phyloP scores from a whole-genome alignment of 1,140 invertebrate species.

The Trialeurodes vaporariorum region DNA sequence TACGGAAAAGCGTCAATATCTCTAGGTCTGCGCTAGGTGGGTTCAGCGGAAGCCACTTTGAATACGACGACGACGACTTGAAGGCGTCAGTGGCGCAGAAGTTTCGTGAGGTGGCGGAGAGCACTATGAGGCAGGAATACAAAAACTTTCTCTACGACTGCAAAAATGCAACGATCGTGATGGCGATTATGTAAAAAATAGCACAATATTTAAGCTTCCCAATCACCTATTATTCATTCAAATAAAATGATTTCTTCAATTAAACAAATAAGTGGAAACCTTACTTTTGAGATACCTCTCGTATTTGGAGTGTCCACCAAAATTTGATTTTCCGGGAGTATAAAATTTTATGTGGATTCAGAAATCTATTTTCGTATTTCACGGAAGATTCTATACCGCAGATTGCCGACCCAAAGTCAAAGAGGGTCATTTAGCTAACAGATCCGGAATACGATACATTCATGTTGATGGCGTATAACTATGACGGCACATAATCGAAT shows the following conservation, averaged over 20 bases:
- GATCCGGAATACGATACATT: no score
- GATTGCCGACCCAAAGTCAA: no score
- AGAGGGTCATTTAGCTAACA: no score
- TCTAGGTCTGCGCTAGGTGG: not conserved
- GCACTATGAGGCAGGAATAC: slow-evolving; percentile 7
- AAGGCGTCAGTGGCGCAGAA: not conserved
- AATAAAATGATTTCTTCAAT: not conserved
- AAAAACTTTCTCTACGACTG: slow-evolving; percentile 14
- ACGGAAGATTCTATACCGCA: no score
- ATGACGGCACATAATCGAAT: no score
- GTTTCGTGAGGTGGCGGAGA: slow-evolving; percentile 3
- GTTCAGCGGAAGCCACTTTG: slow-evolving; percentile 2
- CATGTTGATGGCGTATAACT: no score
- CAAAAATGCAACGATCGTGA: slow-evolving; percentile 15
- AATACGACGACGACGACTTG: slow-evolving; percentile 5
- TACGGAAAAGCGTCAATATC: not conserved
- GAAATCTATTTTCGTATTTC: no score
- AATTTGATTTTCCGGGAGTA: no score
- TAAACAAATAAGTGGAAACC: not conserved
- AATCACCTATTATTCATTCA: not conserved
- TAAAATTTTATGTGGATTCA: no score
- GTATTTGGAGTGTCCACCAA: no score
- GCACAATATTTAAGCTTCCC: not conserved
- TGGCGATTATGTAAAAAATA: slow-evolving; percentile 22
- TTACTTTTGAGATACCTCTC: not conserved